These are phyloP conservation scores for Sesamia nonagrioides DNA, from an alignment of 1,140 invertebrate species.

Conservation along the genomic window DNA sequence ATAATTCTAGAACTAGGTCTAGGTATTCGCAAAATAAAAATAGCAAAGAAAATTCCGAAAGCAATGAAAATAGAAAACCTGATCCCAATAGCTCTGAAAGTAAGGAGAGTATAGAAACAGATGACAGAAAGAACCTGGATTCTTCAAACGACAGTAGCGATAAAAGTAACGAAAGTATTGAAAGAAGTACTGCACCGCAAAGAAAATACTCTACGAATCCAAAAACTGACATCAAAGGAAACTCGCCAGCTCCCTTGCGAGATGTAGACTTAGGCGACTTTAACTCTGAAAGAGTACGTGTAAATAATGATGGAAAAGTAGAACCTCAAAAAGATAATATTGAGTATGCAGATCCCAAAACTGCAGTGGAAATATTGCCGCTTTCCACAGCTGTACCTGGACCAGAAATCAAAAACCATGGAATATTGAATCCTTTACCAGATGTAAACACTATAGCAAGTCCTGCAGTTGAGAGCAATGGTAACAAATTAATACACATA, in stretches of 20 bases:
- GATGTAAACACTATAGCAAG: neutral
- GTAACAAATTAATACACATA: conserved; percentile 30
- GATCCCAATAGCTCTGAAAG: conserved; percentile 46
- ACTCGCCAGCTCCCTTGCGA: conserved; percentile 48
- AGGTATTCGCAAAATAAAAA: neutral
- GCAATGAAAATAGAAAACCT: conserved; percentile 42
- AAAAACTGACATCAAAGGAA: conserved; percentile 29
- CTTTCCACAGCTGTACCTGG: conserved; percentile 9
- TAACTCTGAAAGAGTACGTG: conserved; percentile 66
- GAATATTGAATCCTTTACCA: conserved; percentile 1
- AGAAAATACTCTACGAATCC: neutral
- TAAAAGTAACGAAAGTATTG: conserved; percentile 15
- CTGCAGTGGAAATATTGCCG: conserved; percentile 29
- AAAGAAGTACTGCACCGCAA: neutral
- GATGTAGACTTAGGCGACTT: conserved; percentile 69
- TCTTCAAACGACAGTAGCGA: conserved; percentile 46
- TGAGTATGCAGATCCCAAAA: conserved; percentile 49
- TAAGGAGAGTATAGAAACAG: conserved; percentile 49
- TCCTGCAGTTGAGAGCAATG: neutral
- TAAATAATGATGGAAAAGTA: conserved; percentile 61
- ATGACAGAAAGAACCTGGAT: conserved; percentile 25
- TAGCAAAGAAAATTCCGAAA: neutral
- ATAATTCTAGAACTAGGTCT: neutral
- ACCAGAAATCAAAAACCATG: neutral
- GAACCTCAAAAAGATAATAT: conserved; percentile 57